Evolutionary conservation across 2,888 invertebrate genomes (phyloP).

Genomic region (Diachrysia chrysitis): DNA sequence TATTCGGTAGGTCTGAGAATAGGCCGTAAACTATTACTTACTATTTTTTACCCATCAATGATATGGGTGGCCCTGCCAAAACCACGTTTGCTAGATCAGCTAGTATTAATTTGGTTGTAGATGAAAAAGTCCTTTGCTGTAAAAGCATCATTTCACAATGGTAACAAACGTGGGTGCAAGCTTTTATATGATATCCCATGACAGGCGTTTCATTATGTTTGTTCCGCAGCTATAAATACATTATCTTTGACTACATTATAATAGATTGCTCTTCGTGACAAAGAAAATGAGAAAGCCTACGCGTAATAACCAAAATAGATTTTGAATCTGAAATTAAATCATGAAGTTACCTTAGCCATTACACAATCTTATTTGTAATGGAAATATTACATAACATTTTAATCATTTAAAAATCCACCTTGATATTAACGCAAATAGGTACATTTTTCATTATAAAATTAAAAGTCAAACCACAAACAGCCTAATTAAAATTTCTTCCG

Average conservation of each 20-base stretch:
- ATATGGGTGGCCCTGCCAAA: too few relatives aligned
- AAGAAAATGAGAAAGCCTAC: constrained; percentile 3
- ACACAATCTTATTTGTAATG: neutral
- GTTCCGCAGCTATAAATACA: neutral
- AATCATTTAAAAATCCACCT: neutral
- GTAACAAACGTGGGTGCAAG: too few relatives aligned
- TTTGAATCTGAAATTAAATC: neutral
- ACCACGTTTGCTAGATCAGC: too few relatives aligned
- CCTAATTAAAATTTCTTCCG: neutral
- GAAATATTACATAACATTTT: neutral
- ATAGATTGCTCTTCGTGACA: constrained; percentile 4
- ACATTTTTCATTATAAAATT: too few relatives aligned
- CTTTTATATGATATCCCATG: too few relatives aligned
- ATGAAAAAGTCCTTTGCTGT: too few relatives aligned
- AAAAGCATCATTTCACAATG: too few relatives aligned
- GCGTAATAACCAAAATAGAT: neutral
- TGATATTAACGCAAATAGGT: too few relatives aligned
- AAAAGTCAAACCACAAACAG: neutral
- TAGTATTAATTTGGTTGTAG: too few relatives aligned
- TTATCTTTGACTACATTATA: neutral
- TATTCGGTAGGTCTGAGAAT: too few relatives aligned
- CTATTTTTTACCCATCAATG: too few relatives aligned
- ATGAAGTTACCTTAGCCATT: neutral
- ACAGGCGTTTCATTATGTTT: neutral
- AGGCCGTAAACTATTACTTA: too few relatives aligned